Base-by-base conservation (phyloP, 2,113 vertebrate species). In the Sander lucioperca region DNA sequence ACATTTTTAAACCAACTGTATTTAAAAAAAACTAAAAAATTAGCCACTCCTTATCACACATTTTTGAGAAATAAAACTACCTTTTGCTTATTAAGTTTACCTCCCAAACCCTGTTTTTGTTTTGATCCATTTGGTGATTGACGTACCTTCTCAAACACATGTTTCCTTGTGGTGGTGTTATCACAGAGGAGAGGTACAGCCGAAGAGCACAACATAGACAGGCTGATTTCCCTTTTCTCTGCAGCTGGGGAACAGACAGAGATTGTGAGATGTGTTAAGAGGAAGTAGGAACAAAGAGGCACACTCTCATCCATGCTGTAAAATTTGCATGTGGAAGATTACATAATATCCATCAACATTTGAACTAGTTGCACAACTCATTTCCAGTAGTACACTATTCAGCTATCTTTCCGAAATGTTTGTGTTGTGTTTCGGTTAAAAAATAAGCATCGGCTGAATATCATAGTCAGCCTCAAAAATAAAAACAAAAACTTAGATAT, bases 151-250 rank as follows among this genome's bases (percentile, higher is more conserved):
- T 1, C 0, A 0, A 87, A 13, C 0, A 89, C 43, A 0, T 0
- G 0, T 0, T 0, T 0, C 67, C 10, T 69, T 0, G 39, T 33
- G 15, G 0, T 0, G 0, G 0, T 0, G 0, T 1, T 0, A 0
- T 71, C 79, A 77, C 92, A 94, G 18, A 12, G 12, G 36, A 89
- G 83, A 36, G 2, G 0, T 0, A 0, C 0, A 0, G 0, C 0
- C 0, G 92, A 91, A 0, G 84, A 75, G 72, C 94, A 94, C 51
- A 89, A 0, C 90, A 94, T 84, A 0, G 89, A 89, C 79, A 94
- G 50, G 2, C 27, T 47, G 36, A 91, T 11, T 6, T 61, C n/a
- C 10, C 0, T 11, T 9, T 6, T 0, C 0, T 67, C 45, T 4
- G 68, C 0, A 0, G 0, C 90, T 93, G 77, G 2, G 21, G 23